Conservation (phyloP, 2,113 vertebrate genomes). For the Arizona elegans region DNA sequence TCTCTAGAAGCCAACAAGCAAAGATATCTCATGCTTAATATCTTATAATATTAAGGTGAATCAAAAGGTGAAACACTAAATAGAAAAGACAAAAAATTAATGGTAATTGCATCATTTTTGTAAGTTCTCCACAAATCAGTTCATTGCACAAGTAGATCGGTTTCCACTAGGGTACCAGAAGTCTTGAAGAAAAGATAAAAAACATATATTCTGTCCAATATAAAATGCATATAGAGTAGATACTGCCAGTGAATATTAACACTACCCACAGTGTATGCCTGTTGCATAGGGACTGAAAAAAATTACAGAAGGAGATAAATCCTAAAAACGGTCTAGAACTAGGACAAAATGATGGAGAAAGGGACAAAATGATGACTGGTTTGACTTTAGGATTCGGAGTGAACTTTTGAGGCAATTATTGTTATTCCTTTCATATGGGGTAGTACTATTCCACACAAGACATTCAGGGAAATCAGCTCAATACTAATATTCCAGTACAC, state of each 20-base stretch:
- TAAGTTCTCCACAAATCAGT: background rate
- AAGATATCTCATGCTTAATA: background rate
- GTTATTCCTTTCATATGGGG: background rate
- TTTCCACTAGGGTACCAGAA: background rate
- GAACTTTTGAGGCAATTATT: background rate
- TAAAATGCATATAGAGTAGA: background rate
- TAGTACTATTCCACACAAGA: background rate
- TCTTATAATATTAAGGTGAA: background rate
- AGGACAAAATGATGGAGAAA: background rate
- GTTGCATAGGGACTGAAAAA: background rate
- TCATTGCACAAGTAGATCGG: background rate
- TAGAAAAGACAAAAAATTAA: background rate
- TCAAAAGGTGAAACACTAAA: background rate
- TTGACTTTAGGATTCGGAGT: background rate
- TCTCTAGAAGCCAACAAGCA: background rate
- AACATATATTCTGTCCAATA: background rate
- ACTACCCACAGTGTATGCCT: background rate
- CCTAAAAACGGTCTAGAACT: background rate
- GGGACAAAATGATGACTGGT: background rate
- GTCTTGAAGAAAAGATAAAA: background rate
- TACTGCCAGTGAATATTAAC: background rate
- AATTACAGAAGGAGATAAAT: background rate
- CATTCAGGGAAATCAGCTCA: background rate
- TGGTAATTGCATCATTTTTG: background rate
- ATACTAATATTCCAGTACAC: background rate